phyloP scores from a whole-genome alignment of 2,113 vertebrate genomes.

The Elephas maximus region DNA sequence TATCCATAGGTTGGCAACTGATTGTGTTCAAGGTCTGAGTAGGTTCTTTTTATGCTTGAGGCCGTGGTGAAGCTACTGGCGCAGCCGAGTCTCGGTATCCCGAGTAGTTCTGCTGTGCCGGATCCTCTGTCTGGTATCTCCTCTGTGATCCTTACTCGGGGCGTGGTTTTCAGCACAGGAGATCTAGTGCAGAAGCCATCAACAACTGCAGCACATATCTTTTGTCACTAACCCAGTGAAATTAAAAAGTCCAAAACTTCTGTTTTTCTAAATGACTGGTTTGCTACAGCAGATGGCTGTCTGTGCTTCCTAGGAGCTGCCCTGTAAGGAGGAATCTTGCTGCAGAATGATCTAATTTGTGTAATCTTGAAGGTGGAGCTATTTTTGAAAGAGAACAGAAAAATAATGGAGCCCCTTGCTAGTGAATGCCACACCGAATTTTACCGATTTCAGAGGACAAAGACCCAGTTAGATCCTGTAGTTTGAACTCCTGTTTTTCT shows the following conservation, averaged over 20 bases:
- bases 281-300: slow-evolving; percentile 23
- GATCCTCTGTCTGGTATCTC: not conserved
- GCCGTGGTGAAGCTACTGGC: not conserved
- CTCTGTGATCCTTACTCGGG: not conserved
- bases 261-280: not conserved
- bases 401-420: slow-evolving; percentile 70
- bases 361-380: slow-evolving; percentile 80
- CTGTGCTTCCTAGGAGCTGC: slow-evolving; percentile 48
- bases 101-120: not conserved
- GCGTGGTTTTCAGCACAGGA: not conserved
- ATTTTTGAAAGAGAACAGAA: slow-evolving; percentile 80
- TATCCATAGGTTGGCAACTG: not conserved
- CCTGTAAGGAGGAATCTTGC: slow-evolving; percentile 50
- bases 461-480: not conserved
- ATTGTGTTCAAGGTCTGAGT: slow-evolving; percentile 38
- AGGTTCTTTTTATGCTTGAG: not conserved
- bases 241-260: slow-evolving; percentile 9
- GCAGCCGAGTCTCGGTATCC: not conserved
- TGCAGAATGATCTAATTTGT: slow-evolving; percentile 76
- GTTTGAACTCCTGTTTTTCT: not conserved
- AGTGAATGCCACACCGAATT: slow-evolving; percentile 35
- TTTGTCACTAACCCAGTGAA: slow-evolving; percentile 23
- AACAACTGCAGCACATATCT: not conserved
- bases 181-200: not conserved
- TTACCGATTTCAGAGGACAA: slow-evolving; percentile 43